Percentiles rank a stretch among this genome's conserved stretches.
phyloP scores from a whole-genome alignment of 1,140 invertebrate species.

The Teleogryllus occipitalis region DNA sequence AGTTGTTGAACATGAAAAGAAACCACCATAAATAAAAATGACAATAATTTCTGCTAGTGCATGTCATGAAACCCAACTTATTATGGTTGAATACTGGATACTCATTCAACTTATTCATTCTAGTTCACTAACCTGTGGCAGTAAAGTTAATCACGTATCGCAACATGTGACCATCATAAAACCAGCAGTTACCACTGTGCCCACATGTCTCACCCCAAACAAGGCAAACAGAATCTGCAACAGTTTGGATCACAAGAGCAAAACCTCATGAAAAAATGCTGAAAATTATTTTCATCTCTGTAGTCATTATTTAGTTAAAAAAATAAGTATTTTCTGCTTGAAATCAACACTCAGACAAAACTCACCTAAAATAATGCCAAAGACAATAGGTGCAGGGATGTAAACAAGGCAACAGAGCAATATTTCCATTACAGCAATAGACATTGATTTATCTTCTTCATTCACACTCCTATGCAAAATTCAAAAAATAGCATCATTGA shows the following conservation, averaged over 20 bases:
- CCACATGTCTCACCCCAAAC: conserved; percentile 34
- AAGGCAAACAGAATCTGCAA: conserved; percentile 29
- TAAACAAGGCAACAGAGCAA: conserved; percentile 31
- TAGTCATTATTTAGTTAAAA: too few species aligned
- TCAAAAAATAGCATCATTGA: background rate
- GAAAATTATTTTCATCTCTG: too few species aligned
- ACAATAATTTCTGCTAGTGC: background rate
- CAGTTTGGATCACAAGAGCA: background rate
- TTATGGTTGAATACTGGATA: background rate
- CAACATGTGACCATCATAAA: conserved; percentile 30
- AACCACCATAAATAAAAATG: background rate
- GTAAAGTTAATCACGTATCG: conserved; percentile 29
- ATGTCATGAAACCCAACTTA: background rate
- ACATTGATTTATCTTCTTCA: conserved; percentile 33
- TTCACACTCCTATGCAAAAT: conserved; percentile 31
- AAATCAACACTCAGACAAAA: background rate
- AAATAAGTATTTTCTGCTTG: too few species aligned
- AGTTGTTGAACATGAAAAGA: background rate
- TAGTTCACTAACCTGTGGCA: background rate
- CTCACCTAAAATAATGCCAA: conserved; percentile 25
- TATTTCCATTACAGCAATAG: conserved; percentile 33
- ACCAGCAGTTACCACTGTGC: conserved; percentile 32
- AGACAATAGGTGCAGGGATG: conserved; percentile 35
- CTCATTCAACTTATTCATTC: background rate
- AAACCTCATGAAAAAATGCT: too few species aligned